Conservation (phyloP, 2,113 vertebrate species). For the Aphelocoma coerulescens region DNA sequence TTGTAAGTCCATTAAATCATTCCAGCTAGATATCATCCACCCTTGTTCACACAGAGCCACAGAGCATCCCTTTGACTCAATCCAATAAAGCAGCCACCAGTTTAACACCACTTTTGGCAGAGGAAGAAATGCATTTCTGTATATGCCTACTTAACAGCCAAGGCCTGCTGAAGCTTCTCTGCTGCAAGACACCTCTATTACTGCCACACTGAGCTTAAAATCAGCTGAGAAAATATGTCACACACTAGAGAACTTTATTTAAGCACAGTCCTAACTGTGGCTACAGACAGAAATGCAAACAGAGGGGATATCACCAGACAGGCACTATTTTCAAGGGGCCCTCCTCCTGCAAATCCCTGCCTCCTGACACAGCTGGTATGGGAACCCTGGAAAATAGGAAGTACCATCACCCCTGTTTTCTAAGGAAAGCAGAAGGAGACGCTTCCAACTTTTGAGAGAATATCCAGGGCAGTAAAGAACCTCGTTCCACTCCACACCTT, state of each 20-base stretch:
- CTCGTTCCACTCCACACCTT: background rate
- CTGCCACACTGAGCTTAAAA: background rate
- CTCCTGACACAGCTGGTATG: background rate
- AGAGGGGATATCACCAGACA: background rate
- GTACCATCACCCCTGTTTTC: background rate
- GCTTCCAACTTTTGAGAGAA: background rate
- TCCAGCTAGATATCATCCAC: background rate
- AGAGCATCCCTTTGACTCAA: background rate
- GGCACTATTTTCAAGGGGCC: background rate
- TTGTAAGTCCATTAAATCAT: background rate
- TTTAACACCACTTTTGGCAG: conserved; percentile 12
- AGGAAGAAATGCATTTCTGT: background rate
- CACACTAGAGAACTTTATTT: background rate
- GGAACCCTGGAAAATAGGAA: background rate
- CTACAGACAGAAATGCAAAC: background rate
- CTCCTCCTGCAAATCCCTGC: background rate
- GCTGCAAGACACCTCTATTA: background rate
- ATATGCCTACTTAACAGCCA: background rate
- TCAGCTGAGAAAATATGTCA: background rate
- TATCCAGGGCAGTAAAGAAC: background rate
- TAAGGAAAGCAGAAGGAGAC: background rate
- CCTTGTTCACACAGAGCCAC: background rate
- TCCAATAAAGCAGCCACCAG: background rate
- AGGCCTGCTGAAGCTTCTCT: conserved; percentile 8
- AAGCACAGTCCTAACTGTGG: background rate